A percentile compares a stretch with the other conserved stretches of the same genome.
phyloP scores from a whole-genome alignment of 2,888 invertebrate species.

The Luperina nickerlii region DNA sequence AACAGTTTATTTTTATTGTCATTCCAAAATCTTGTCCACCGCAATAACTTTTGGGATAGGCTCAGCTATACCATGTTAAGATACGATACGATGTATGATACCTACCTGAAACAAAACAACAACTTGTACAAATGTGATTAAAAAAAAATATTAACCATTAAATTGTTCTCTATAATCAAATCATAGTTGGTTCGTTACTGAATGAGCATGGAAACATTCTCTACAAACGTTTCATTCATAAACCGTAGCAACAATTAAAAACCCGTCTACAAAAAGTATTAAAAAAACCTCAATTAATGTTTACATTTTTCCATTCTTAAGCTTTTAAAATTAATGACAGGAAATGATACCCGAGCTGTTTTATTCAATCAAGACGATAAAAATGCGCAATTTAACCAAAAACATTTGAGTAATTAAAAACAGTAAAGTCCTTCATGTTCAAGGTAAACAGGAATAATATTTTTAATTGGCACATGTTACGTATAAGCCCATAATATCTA shows the following conservation, averaged over 20 bases:
- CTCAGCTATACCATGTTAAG: background rate
- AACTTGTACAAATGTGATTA: background rate
- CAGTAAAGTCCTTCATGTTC: constrained; percentile 45
- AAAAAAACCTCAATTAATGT: constrained; percentile 39
- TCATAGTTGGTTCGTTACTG: constrained; percentile 22
- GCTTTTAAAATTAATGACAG: constrained; percentile 47
- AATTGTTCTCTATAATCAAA: constrained; percentile 29
- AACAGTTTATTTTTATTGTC: background rate
- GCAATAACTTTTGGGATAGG: background rate
- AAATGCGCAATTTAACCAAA: constrained; percentile 18
- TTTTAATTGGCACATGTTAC: constrained; percentile 7
- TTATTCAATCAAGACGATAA: constrained; percentile 37
- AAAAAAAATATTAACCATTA: background rate
- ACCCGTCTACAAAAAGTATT: constrained; percentile 30
- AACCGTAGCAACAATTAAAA: constrained; percentile 47
- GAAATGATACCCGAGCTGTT: constrained; percentile 38
- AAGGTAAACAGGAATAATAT: constrained; percentile 15
- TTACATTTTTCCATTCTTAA: constrained; percentile 46
- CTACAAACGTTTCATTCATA: constrained; percentile 55
- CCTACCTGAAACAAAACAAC: too few relatives aligned
- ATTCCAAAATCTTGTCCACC: background rate
- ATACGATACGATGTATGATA: too few relatives aligned
- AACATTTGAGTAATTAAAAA: constrained; percentile 30
- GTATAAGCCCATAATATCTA: background rate
- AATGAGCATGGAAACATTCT: constrained; percentile 38